Conservation (phyloP, 2,797 vertebrate genomes). For the Cacajao melanocephalus region DNA sequence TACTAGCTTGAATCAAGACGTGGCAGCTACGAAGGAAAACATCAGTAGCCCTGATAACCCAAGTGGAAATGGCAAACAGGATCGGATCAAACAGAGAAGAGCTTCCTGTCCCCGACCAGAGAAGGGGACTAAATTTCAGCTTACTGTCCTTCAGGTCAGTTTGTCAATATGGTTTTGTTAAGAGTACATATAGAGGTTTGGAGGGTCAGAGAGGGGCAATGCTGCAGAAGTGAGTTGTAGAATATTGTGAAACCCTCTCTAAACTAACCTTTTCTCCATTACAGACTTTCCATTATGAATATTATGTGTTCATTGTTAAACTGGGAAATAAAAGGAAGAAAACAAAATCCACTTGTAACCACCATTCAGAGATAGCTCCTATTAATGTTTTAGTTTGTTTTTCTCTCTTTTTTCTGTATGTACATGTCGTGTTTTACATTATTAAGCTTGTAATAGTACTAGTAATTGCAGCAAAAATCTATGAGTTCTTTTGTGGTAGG, state of each 20-base stretch:
- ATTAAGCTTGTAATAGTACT: not conserved
- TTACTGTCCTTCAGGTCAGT: slow-evolving; percentile 93
- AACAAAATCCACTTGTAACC: slow-evolving; percentile 23
- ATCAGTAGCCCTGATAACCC: slow-evolving; percentile 58
- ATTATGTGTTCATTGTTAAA: slow-evolving; percentile 25
- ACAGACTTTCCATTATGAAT: not conserved
- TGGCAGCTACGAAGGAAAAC: slow-evolving; percentile 69
- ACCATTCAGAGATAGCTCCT: not conserved
- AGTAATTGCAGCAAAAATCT: slow-evolving; percentile 15
- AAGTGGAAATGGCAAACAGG: slow-evolving; percentile 88
- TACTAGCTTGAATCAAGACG: slow-evolving; percentile 71
- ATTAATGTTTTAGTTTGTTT: slow-evolving; percentile 45
- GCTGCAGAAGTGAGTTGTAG: not conserved
- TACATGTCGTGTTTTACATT: slow-evolving; percentile 8
- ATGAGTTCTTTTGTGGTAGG: slow-evolving; percentile 33
- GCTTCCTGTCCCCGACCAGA: slow-evolving; percentile 90
- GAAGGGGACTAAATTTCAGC: slow-evolving; percentile 92
- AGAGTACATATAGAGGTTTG: not conserved
- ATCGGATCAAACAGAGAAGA: slow-evolving; percentile 91
- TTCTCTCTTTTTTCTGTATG: slow-evolving; percentile 18
- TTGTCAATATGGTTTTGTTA: slow-evolving; percentile 12
- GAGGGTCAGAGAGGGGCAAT: not conserved
- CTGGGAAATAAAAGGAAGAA: slow-evolving; percentile 10
- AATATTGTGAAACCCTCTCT: slow-evolving; percentile 14
- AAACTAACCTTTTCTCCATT: not conserved